Evolutionary conservation across 2,797 vertebrate genomes (phyloP).

Genomic region (Podargus strigoides): DNA sequence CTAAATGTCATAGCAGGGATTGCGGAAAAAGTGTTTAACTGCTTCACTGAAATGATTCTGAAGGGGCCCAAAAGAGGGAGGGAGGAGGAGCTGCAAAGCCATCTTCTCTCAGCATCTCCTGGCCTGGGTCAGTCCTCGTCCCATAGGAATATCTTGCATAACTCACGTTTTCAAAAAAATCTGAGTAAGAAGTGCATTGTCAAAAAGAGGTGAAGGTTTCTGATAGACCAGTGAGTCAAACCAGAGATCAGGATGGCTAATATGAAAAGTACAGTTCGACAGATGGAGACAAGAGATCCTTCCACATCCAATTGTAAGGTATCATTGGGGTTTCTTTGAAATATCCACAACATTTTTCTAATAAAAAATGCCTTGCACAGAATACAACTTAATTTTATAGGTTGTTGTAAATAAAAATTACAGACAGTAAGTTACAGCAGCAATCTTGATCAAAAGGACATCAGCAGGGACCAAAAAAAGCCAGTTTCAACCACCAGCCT

Average conservation of each 20-base stretch:
- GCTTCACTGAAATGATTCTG: constrained; percentile 11
- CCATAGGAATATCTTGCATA: not conserved
- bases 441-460: not conserved
- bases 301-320: not conserved
- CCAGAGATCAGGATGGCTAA: not conserved
- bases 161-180: not conserved
- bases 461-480: not conserved
- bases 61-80: constrained; percentile 38
- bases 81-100: not conserved
- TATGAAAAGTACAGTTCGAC: not conserved
- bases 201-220: not conserved
- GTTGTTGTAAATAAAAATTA: not conserved
- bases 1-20: constrained; percentile 16
- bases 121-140: not conserved
- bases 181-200: not conserved
- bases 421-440: not conserved
- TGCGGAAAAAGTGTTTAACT: constrained; percentile 3
- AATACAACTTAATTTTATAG: not conserved
- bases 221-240: not conserved
- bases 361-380: not conserved
- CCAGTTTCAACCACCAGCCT: not conserved
- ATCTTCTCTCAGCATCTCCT: constrained; percentile 10
- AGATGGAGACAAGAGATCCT: not conserved
- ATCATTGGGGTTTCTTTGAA: not conserved
- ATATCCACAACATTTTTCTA: not conserved